phyloP scores from a whole-genome alignment of 2,888 invertebrate species.

The Agonopterix heracliana region DNA sequence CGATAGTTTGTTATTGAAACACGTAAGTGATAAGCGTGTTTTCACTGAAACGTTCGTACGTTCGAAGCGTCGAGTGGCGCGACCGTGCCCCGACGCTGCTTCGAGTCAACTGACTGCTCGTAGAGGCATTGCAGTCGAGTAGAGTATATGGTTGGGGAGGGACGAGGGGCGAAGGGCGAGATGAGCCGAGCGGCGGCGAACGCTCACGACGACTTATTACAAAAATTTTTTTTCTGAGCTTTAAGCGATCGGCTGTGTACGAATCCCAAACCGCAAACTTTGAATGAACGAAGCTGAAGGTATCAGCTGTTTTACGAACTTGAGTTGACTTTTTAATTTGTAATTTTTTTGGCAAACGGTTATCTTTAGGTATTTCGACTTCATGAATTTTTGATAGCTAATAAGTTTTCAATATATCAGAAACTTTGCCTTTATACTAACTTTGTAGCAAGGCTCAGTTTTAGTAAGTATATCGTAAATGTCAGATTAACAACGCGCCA shows the following conservation, averaged over 20 bases:
- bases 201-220: constrained; percentile 72
- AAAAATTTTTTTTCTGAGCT: constrained; percentile 70
- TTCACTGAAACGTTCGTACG: constrained; percentile 59
- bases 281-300: constrained; percentile 41
- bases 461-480: no score
- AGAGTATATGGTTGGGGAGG: constrained; percentile 57
- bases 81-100: constrained; percentile 68
- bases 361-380: no score
- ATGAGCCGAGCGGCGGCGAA: constrained; percentile 71
- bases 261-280: constrained; percentile 52
- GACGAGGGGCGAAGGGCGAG: constrained; percentile 51
- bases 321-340: neutral
- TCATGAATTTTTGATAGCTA: no score
- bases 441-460: no score
- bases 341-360: no score
- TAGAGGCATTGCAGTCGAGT: constrained; percentile 65
- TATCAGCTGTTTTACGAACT: constrained; percentile 40
- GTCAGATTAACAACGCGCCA: no score
- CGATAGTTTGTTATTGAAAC: constrained; percentile 38
- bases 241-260: constrained; percentile 58
- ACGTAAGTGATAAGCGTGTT: constrained; percentile 63
- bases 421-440: no score
- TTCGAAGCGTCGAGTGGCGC: constrained; percentile 61
- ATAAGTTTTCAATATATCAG: no score
- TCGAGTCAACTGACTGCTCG: constrained; percentile 64